Base-by-base conservation (phyloP, 2,888 invertebrate genomes). In the Willowsia nigromaculata region DNA sequence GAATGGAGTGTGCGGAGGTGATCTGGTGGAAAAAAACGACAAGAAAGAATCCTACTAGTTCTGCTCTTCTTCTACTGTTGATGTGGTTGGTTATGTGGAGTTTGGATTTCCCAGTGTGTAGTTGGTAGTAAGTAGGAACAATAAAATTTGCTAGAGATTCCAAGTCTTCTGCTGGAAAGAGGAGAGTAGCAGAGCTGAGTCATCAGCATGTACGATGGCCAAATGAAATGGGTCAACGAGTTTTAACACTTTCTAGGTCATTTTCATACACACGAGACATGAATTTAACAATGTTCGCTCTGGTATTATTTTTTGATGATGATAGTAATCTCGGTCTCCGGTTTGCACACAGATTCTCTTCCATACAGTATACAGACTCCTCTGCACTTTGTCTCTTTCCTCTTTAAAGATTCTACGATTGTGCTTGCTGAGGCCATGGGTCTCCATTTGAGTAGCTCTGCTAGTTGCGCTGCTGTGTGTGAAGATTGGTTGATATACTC, bases 151-250 rank as follows among this genome's bases (percentile, higher is more conserved):
- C 47, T 47, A 11, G 74, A 74, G 37, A 68, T 68, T 7, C 1
- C 65, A 15, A 56, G 5, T 56, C 56, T 56, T 18, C 56, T 56
- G 22, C 25, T 71, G 22, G 9, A 43, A 43, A 43, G 18, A 9
- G n/a, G 40, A 9, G 68, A 18, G 37, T 3, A 37, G 37, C 43
- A 18, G 74, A 47, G 56, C 56, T 80, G 80, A 80, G 37, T 80
- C 80, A 80, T 80, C 80, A 59, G 33, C 78, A 78, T 80, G 76
- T 27, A 59, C 40, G 37, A 18, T 80, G 30, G 80, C 59, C 80
- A 80, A 80, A 80, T 80, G 80, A 80, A 80, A 80, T 80, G 80
- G 80, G 80, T 80, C 80, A 80, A 80, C 43, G 80, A 80, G 80
- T 80, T 80, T 80, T 59, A 80, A 56, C 59, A 80, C 80, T 80